Evolutionary conservation across 2,888 invertebrate species (phyloP), one percentile per base, ranked within the genome.

Genomic region (Mycalesis mineus): DNA sequence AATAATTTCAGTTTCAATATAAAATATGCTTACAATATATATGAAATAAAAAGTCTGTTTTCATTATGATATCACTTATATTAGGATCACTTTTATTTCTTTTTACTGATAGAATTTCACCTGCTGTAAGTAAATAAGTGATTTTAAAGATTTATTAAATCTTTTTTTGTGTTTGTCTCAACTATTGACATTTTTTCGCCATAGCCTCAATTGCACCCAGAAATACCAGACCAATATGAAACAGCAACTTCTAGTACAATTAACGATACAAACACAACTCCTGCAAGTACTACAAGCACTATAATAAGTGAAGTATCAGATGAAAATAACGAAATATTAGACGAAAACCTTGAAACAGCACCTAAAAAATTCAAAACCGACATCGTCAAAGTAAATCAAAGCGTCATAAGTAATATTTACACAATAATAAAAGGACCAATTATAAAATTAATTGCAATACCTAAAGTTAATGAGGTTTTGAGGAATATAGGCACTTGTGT

Each of bases 401-500:
- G 37, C 29, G 9, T 58, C 1, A 17, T 66, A 7, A 37, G 40
- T 1, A 63, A 55, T 11, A 13, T 84, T 0, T 81, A 74, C 40
- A 69, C 60, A 3, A 57, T 72, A 0, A 52, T 86, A n/a, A 67
- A 66, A 6, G 60, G 55, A 4, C 77, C 81, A 0, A 61, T 87
- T 9, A 33, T 62, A 0, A 71, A 68, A 44, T 64, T 83, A 11
- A 40, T 84, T 0, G 61, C 62, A 0, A 56, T 67, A 11, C 83
- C 84, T 0, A 86, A 82, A 78, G 78, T 88, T 0, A 72, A 63
- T 3, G 57, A 64, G 15, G 86, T 88, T 0, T 36, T 88, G 0
- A 76, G 70, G 14, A 88, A 86, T 55, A 72, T 88, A 31, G 88
- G 87, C 0, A 82, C 80, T 0, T 88, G 88, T 53, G 59, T 84